Conservation (phyloP, 2,888 invertebrate species). For the Danaus chrysippus region DNA sequence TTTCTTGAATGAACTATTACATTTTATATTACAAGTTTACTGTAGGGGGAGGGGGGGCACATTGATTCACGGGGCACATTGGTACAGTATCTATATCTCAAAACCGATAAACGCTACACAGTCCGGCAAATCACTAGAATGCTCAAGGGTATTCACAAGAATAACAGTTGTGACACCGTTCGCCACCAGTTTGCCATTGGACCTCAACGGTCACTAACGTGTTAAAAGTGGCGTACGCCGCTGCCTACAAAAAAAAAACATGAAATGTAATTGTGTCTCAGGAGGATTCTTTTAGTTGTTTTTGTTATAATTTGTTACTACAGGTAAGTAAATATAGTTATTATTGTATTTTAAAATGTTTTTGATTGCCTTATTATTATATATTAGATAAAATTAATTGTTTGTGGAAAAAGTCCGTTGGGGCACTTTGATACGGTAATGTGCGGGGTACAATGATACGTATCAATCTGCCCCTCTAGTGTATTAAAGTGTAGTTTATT, state of each 20-base stretch:
- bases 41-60: too few species aligned
- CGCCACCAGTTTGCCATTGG: conserved; percentile 27
- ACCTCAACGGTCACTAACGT: conserved; percentile 28
- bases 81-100: too few species aligned
- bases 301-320: conserved; percentile 28
- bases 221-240: conserved; percentile 26
- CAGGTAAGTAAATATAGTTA: conserved; percentile 27
- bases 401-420: conserved; percentile 17
- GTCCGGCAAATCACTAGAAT: conserved; percentile 20
- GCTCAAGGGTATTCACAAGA: conserved; percentile 27
- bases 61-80: too few species aligned
- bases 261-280: conserved; percentile 30
- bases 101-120: too few species aligned
- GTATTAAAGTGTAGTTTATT: conserved; percentile 21
- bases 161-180: conserved; percentile 27
- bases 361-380: conserved; percentile 18
- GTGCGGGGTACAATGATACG: conserved; percentile 28
- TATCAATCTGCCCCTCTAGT: conserved; percentile 28
- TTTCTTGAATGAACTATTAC: too few species aligned
- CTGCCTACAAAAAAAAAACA: conserved; percentile 27
- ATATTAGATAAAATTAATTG: conserved; percentile 25
- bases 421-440: too few species aligned
- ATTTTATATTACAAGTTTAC: too few species aligned
- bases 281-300: conserved; percentile 24
- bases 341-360: conserved; percentile 25